These are phyloP conservation scores for Leptinotarsa rubiginosa DNA, from an alignment of 2,888 invertebrate genomes.

Conservation along the genomic window DNA sequence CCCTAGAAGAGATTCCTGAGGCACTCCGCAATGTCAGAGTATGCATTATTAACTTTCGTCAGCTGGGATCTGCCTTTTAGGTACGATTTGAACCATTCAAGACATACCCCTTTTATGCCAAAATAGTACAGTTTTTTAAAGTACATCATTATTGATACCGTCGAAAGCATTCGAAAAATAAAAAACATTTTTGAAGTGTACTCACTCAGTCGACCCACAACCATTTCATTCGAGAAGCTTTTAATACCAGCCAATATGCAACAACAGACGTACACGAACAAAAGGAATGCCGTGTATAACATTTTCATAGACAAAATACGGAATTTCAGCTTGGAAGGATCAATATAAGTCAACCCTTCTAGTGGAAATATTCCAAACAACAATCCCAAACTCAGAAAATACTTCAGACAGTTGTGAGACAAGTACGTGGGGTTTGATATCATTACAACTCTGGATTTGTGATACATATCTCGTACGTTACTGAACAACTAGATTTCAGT, in stretches of 20 bases:
- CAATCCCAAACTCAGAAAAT: constrained; percentile 22
- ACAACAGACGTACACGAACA: not conserved
- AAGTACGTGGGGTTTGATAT: constrained; percentile 13
- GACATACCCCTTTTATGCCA: too few relatives aligned
- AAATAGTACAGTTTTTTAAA: too few relatives aligned
- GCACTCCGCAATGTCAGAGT: too few relatives aligned
- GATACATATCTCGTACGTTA: not conserved
- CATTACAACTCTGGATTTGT: constrained; percentile 16
- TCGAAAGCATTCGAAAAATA: not conserved
- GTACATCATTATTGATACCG: not conserved
- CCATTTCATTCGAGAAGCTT: constrained; percentile 3
- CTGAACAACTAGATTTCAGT: not conserved
- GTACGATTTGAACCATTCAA: too few relatives aligned
- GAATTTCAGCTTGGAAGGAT: constrained; percentile 22
- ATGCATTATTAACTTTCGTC: too few relatives aligned
- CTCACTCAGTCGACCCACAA: constrained; percentile 16
- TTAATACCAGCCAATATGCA: not conserved
- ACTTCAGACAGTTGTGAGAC: constrained; percentile 21
- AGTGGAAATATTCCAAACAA: constrained; percentile 24
- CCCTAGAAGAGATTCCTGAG: too few relatives aligned
- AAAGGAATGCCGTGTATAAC: constrained; percentile 2
- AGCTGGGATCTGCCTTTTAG: too few relatives aligned
- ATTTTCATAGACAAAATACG: constrained; percentile 9
- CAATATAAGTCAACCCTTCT: constrained; percentile 16
- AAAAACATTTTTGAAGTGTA: not conserved